Evolutionary conservation across 2,888 invertebrate genomes (phyloP), one percentile per base, ranked within the genome.

Genomic region (Exephanes ischioxanthus): DNA sequence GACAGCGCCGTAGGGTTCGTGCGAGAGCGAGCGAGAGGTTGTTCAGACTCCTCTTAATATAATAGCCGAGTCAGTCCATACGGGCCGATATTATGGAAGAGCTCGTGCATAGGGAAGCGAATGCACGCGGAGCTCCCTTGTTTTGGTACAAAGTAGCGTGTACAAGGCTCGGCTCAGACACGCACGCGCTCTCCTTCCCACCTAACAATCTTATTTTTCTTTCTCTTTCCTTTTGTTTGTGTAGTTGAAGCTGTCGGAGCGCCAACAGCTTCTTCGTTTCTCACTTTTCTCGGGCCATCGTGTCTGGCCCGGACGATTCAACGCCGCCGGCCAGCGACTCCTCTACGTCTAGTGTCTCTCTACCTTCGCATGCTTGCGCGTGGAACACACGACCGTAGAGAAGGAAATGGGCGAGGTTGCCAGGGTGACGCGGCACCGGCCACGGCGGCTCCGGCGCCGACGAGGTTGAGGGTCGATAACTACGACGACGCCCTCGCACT

Each of bases 401-500:
- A 83, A 73, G 81, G 84, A 85, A 87, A 87, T 85, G 89, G 89
- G 87, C 82, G 87, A 87, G 90, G 93, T 93, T 93, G 92, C 92
- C 92, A 92, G 89, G 93, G 92, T 89, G 92, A 92, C 91, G 90
- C 90, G 67, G 77, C 89, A 86, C 88, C 83, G 88, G 85, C 90
- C 76, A 66, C 66, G 51, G 61, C 80, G 79, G 77, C 75, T 37
- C 71, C 80, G 88, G 89, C 90, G 89, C 87, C 89, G 84, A 75
- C 81, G 79, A 87, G 87, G 84, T 80, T 83, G 80, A 90, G 91
- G 91, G 92, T 93, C 93, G 93, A 93, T 93, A 93, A 86, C 88
- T 88, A 88, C 87, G 61, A 85, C 86, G 87, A 85, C 87, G 75
- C 85, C 81, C 83, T 58, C 80, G 70, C 58, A 55, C 68, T 75